phyloP scores from a whole-genome alignment of 1,140 invertebrate species.

The Triops cancriformis region DNA sequence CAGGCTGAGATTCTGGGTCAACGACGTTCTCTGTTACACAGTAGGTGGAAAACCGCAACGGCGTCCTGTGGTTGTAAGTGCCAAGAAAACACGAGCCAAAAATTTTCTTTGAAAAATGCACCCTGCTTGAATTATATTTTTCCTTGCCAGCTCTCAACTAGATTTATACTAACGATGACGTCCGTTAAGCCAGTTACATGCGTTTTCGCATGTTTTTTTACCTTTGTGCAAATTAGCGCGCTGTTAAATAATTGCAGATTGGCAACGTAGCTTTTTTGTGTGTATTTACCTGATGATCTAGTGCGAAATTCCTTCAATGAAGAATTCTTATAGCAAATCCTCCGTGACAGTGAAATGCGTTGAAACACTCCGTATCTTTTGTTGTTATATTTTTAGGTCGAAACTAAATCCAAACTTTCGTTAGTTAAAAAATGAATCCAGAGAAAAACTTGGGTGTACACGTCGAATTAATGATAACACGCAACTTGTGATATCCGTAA shows the following conservation, averaged over 20 bases:
- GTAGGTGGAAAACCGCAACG: not conserved
- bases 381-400: no score
- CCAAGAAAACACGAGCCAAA: not conserved
- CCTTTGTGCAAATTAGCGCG: not conserved
- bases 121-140: not conserved
- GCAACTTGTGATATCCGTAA: not conserved
- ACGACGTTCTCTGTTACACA: not conserved
- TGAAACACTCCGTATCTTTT: no score
- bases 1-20: constrained; percentile 3
- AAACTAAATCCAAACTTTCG: no score
- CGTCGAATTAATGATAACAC: not conserved
- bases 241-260: not conserved
- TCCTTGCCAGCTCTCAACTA: not conserved
- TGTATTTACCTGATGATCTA: no score
- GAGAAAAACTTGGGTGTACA: not conserved
- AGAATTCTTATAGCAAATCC: no score
- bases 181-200: not conserved
- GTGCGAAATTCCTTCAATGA: no score
- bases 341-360: no score
- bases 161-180: not conserved
- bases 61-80: not conserved
- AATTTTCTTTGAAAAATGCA: not conserved
- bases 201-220: not conserved
- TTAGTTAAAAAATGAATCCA: no score
- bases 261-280: not conserved